Base-by-base conservation (phyloP, 1,140 invertebrate genomes). In the Metaphire vulgaris region DNA sequence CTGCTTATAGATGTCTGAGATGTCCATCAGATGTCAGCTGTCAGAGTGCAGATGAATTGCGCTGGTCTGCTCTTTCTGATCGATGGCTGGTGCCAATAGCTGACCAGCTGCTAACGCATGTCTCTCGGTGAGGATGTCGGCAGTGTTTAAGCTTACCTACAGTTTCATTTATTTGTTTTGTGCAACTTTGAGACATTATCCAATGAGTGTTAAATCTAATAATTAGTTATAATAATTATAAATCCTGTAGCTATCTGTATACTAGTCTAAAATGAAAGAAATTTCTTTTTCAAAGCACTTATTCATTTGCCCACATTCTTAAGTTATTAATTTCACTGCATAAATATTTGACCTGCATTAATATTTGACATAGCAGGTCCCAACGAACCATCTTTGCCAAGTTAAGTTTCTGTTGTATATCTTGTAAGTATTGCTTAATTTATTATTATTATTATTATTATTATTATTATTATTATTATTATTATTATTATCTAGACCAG, bases 61-160 rank as follows among this genome's bases (percentile, higher is more conserved):
- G 78, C 69, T 86, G 84, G 84, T 73, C 79, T 16, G 80, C 81
- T 21, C 77, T 87, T 15, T 78, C 79, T 72, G 83, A 86, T 79
- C 77, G 83, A 56, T 81, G 87, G 68, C 80, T 88, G 31, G 86
- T 84, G 56, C 81, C 84, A 33, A 80, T 87, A 56, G 86, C 88
- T 67, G 91, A 92, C 79, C 85, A 89, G 41, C 88, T 92, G 26
- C 84, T 93, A 12, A 88, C 85, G 41, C 91, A 93, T 78, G 87
- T 91, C 0, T 82, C 91, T 41, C 90, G 84, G 85, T 86, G 71
- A 71, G 78, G 76, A 2, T 2, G 68, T 65, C 15, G 15, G 15
- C n/a, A 65, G n/a, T 65, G 64, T 65, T 65, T 65, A 65, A n/a
- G 64, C n/a, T n/a, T n/a, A n/a, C n/a, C n/a, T n/a, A n/a, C n/a